A percentile compares a stretch with the other conserved stretches of the same genome.
phyloP scores from a whole-genome alignment of 2,113 vertebrate species.

The Catharus bicknelli region DNA sequence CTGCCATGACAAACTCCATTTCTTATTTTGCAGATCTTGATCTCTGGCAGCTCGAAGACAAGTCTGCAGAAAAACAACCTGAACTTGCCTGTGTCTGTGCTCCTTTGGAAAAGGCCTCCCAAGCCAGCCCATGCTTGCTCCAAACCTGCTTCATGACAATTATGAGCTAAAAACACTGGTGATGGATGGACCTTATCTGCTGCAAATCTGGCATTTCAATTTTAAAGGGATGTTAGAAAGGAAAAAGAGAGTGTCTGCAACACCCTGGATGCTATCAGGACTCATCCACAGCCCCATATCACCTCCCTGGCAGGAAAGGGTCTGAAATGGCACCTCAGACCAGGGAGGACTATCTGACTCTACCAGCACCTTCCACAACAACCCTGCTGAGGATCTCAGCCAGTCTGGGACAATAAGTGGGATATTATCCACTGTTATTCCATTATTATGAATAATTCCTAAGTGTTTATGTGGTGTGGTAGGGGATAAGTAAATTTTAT shows the following conservation, averaged over 20 bases:
- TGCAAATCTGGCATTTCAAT: background rate
- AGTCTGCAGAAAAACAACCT: background rate
- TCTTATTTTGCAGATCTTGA: background rate
- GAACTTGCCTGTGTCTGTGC: background rate
- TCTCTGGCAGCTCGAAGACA: background rate
- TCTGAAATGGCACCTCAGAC: background rate
- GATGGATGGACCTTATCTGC: background rate
- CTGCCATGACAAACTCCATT: background rate
- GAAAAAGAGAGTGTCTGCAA: background rate
- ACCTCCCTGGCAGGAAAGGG: background rate
- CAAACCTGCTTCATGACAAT: background rate
- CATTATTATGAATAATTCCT: too few relatives aligned
- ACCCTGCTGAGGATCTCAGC: background rate
- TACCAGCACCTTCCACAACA: background rate
- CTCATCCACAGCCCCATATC: background rate
- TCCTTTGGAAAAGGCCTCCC: background rate
- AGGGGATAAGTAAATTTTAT: background rate
- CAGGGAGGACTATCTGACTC: background rate
- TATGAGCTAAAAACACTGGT: rapidly evolving
- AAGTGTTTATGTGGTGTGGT: background rate
- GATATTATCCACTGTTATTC: background rate
- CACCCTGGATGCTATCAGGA: background rate
- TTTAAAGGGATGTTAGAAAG: background rate
- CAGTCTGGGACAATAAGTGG: rapidly evolving
- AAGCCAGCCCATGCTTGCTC: background rate